Evolutionary conservation across 2,888 invertebrate species (phyloP), one percentile per base, ranked within the genome.

Genomic region (Ferrisia virgata): DNA sequence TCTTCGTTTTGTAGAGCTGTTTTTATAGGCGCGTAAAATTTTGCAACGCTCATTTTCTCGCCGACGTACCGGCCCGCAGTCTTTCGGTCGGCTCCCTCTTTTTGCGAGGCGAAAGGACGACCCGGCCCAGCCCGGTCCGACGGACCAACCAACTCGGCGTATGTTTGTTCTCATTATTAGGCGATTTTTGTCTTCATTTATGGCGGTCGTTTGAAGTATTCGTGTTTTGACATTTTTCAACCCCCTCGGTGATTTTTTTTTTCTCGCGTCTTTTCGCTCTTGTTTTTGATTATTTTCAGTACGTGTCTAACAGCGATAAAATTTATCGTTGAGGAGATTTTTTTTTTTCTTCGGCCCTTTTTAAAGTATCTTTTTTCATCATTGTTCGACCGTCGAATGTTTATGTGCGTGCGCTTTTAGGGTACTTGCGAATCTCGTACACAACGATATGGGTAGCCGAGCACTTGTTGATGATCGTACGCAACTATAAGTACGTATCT

Each of bases 21-120:
- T 83, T 83, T 83, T 83, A 83, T 83, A 72, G 83, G 83, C 83
- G 83, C 83, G 83, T 83, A 83, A 83, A 83, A 83, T 83, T 83
- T 83, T 76, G 83, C 83, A 76, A 72, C 83, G 72, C 43, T 83
- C 83, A 76, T 83, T 83, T 82, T 18, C 31, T 18, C 39, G 39
- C 69, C 64, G 28, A n/a, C n/a, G n/a, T n/a, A n/a, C n/a, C n/a
- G n/a, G n/a, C n/a, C n/a, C n/a, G n/a, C n/a, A n/a, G n/a, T n/a
- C n/a, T 40, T 28, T 15, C 80, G 40, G 39, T 72, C 18, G 43
- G 25, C 58, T 39, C 72, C 43, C 76, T 69, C 18, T 72, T 39
- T 39, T 43, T 39, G 36, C 39, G n/a, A n/a, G n/a, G n/a, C n/a
- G n/a, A n/a, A n/a, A n/a, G n/a, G n/a, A n/a, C n/a, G n/a, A n/a